Evolutionary conservation across 2,113 vertebrate species (phyloP).

Genomic region (Plotosus lineatus): DNA sequence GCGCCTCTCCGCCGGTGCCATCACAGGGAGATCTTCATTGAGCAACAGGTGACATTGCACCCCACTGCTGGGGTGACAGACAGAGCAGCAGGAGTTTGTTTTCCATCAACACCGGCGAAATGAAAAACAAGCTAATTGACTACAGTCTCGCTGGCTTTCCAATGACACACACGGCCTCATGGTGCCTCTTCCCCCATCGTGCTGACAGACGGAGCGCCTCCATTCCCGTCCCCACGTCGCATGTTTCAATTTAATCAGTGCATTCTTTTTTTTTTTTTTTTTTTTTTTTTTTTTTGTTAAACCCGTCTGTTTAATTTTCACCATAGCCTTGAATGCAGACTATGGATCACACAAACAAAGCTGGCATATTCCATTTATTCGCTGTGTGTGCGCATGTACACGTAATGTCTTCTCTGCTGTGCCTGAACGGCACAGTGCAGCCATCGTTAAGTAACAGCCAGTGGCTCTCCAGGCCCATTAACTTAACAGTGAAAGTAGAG

Average conservation of each 20-base stretch:
- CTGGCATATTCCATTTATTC: background rate
- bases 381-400: background rate
- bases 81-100: constrained; percentile 51
- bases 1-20: constrained; percentile 13
- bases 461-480: constrained; percentile 73
- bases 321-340: constrained; percentile 20
- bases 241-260: constrained; percentile 40
- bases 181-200: constrained; percentile 29
- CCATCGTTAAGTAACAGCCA: constrained; percentile 73
- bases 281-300: background rate
- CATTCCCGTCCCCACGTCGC: constrained; percentile 18
- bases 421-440: constrained; percentile 9
- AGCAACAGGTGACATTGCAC: constrained; percentile 52
- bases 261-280: constrained; percentile 13
- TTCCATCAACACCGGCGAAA: constrained; percentile 42
- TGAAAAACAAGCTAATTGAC: constrained; percentile 53
- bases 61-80: constrained; percentile 36
- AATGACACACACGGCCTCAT: constrained; percentile 34
- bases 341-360: constrained; percentile 41
- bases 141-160: constrained; percentile 47
- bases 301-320: constrained; percentile 40
- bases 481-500: constrained; percentile 53
- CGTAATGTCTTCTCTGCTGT: background rate
- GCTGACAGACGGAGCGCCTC: constrained; percentile 29
- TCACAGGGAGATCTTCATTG: constrained; percentile 18